phyloP scores from a whole-genome alignment of 2,888 invertebrate species.

The Harpalus rubripes region DNA sequence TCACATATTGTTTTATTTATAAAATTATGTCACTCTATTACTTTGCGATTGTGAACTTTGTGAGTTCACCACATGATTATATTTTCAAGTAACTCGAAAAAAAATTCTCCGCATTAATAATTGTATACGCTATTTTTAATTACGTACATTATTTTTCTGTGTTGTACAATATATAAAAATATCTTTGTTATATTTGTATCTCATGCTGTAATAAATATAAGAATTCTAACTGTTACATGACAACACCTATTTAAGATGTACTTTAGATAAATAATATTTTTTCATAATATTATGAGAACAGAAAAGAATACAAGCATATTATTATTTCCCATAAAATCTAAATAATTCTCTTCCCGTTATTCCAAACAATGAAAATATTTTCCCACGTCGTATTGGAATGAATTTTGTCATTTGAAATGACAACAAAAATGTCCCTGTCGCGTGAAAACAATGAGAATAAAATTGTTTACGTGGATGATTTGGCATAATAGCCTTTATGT shows the following conservation, averaged over 20 bases:
- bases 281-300: background rate
- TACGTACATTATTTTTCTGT: too few species aligned
- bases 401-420: background rate
- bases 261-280: background rate
- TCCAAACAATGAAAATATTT: background rate
- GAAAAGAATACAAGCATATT: background rate
- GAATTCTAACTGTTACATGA: background rate
- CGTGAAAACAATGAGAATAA: conserved; percentile 1
- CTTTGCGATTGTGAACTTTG: too few species aligned
- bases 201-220: background rate
- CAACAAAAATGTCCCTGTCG: background rate
- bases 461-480: conserved; percentile 19
- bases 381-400: background rate
- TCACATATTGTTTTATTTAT: too few species aligned
- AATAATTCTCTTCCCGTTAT: background rate
- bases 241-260: background rate
- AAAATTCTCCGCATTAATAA: too few species aligned
- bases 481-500: conserved; percentile 15
- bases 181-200: too few species aligned
- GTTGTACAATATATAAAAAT: too few species aligned
- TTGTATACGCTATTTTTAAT: too few species aligned
- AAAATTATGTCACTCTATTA: too few species aligned
- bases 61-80: too few species aligned
- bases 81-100: too few species aligned
- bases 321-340: background rate